Evolutionary conservation across 1,140 invertebrate species (phyloP), one percentile per base, ranked within the genome.

Genomic region (Ceratina japonica): DNA sequence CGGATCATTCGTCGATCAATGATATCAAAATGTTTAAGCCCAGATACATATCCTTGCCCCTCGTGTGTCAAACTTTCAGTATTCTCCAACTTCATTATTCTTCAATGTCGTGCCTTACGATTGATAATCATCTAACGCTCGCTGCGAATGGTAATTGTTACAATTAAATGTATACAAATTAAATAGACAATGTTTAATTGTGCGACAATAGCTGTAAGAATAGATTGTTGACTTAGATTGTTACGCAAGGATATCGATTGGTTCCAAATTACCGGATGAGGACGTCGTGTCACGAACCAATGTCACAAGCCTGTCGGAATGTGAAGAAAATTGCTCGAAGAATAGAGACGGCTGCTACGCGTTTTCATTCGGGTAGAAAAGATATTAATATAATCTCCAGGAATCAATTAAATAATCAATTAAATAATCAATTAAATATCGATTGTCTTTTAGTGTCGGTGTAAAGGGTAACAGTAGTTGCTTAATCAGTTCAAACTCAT

Each of bases 401-500:
- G 64, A 56, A 64, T 66, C 44, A 49, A 49, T 49, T 16, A n/a
- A n/a, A n/a, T n/a, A n/a, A n/a, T n/a, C n/a, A n/a, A n/a, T n/a
- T n/a, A n/a, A n/a, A n/a, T n/a, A n/a, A n/a, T n/a, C n/a, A n/a
- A n/a, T 10, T 61, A 8, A 13, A 37, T 16, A 75, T 51, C 8
- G 18, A 27, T 54, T 54, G 16, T 27, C 74, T 70, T 81, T 90
- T 91, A 95, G 94, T 70, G 94, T 95, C 75, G 92, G 93, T 81
- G 86, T 91, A 61, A 94, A 94, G 90, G 94, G 94, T 84, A 95
- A 95, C 87, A 93, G 93, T 59, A 94, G 94, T 18, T 95, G 95
- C 87, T 91, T 93, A 54, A 84, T 95, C 69, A 93, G 93, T 68
- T 86, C 88, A 58, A 87, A 91, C 69, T 86, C 92, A 68, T 93